phyloP scores from a whole-genome alignment of 2,113 vertebrate genomes.

The Malurus elegans region DNA sequence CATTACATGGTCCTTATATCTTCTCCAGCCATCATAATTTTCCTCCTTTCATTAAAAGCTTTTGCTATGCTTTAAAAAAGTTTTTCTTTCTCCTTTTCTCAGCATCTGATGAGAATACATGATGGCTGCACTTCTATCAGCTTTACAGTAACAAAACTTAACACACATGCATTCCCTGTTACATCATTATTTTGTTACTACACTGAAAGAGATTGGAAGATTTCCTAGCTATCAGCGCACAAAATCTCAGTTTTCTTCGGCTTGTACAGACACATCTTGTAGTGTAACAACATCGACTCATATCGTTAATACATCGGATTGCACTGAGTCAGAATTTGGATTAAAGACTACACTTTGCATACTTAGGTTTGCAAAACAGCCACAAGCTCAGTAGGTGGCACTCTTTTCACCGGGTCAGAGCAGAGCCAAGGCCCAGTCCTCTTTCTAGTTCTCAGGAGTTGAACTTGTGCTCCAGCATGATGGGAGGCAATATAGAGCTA shows the following conservation, averaged over 20 bases:
- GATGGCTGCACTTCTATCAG: slow-evolving; percentile 40
- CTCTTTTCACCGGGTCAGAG: background rate
- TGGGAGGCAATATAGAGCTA: background rate
- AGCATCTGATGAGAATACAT: slow-evolving; percentile 20
- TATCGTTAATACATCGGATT: slow-evolving; percentile 27
- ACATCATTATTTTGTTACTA: slow-evolving; percentile 54
- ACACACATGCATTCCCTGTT: slow-evolving; percentile 19
- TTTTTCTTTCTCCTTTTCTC: slow-evolving; percentile 13
- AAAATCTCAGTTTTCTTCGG: slow-evolving; percentile 26
- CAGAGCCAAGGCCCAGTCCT: fast-evolving
- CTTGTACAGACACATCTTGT: slow-evolving; percentile 29
- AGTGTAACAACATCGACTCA: background rate
- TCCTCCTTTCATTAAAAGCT: slow-evolving; percentile 5
- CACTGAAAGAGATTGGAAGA: slow-evolving; percentile 27
- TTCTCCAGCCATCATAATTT: background rate
- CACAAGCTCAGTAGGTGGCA: slow-evolving; percentile 45
- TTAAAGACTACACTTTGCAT: background rate
- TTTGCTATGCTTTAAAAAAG: slow-evolving; percentile 18
- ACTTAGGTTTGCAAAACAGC: background rate
- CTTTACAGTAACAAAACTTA: slow-evolving; percentile 45
- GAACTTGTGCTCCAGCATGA: background rate
- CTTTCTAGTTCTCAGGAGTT: background rate
- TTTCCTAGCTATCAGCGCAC: slow-evolving; percentile 41
- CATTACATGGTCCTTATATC: background rate
- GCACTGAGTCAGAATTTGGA: slow-evolving; percentile 48